Conservation (phyloP, 2,797 vertebrate genomes). For the Prunella strophiata region DNA sequence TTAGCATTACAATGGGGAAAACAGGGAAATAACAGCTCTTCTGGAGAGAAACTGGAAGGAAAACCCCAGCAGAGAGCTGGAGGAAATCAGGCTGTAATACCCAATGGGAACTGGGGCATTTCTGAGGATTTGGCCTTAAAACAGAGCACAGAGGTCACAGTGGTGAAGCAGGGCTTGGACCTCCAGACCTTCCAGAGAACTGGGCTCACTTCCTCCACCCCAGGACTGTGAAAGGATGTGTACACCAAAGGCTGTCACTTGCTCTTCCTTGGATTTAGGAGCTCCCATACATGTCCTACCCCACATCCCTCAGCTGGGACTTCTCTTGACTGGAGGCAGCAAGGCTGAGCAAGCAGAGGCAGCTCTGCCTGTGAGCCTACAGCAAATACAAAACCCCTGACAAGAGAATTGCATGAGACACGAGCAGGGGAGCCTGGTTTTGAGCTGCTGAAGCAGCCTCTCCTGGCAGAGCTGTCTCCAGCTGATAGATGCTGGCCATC, state of each 20-base stretch:
- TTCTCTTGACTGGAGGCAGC: background rate
- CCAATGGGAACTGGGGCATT: constrained; percentile 38
- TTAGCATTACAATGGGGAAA: constrained; percentile 35
- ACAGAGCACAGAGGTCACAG: background rate
- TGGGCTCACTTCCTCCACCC: background rate
- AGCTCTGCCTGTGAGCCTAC: background rate
- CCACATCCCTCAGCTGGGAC: background rate
- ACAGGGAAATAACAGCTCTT: background rate
- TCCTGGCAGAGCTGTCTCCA: background rate
- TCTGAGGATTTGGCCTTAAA: background rate
- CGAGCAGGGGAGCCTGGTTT: background rate
- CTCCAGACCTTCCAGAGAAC: background rate
- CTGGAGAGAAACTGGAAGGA: constrained; percentile 6
- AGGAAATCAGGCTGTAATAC: background rate
- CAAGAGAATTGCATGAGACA: background rate
- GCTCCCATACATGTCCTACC: background rate
- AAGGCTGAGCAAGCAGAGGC: background rate
- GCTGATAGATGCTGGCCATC: background rate
- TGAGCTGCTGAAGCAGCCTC: background rate
- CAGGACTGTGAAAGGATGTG: background rate
- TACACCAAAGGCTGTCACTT: background rate
- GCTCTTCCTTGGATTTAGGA: background rate
- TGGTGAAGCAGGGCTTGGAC: background rate
- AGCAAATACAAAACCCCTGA: background rate
- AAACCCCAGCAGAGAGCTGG: background rate